Conservation (phyloP, 2,888 invertebrate species). For the Volucella bombylans region DNA sequence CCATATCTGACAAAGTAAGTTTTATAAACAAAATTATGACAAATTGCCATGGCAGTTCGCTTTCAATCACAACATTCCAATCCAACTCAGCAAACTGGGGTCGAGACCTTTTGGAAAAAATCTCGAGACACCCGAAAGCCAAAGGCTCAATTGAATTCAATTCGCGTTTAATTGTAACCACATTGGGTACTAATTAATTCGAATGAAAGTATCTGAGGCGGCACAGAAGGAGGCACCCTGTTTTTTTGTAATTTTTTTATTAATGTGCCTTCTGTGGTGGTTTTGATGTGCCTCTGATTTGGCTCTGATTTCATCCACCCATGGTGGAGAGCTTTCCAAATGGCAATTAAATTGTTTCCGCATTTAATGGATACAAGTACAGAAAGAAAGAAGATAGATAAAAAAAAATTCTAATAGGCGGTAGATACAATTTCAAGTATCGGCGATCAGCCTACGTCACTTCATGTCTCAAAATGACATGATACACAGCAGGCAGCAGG, state of each 20-base stretch:
- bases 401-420: slow-evolving; percentile 42
- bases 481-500: slow-evolving; percentile 21
- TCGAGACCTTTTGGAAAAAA: slow-evolving; percentile 19
- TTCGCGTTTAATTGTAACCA: slow-evolving; percentile 54
- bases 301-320: slow-evolving; percentile 44
- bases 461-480: slow-evolving; percentile 15
- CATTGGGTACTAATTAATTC: slow-evolving; percentile 63
- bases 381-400: slow-evolving; percentile 12
- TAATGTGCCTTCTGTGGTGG: too few species aligned
- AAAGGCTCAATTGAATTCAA: slow-evolving; percentile 68
- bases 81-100: neutral
- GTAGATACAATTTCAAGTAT: slow-evolving; percentile 47
- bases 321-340: slow-evolving; percentile 42
- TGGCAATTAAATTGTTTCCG: slow-evolving; percentile 68
- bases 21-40: slow-evolving; percentile 16
- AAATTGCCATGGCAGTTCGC: slow-evolving; percentile 33
- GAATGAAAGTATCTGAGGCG: slow-evolving; percentile 46
- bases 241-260: slow-evolving; percentile 20
- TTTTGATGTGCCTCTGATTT: neutral
- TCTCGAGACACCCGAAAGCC: slow-evolving; percentile 25
- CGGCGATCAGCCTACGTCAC: slow-evolving; percentile 58
- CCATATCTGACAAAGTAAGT: slow-evolving; percentile 30
- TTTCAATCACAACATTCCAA: slow-evolving; percentile 56
- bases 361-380: slow-evolving; percentile 37
- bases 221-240: slow-evolving; percentile 11